Evolutionary conservation across 2,113 vertebrate genomes (phyloP).

Genomic region (Dolichotis patagonum): DNA sequence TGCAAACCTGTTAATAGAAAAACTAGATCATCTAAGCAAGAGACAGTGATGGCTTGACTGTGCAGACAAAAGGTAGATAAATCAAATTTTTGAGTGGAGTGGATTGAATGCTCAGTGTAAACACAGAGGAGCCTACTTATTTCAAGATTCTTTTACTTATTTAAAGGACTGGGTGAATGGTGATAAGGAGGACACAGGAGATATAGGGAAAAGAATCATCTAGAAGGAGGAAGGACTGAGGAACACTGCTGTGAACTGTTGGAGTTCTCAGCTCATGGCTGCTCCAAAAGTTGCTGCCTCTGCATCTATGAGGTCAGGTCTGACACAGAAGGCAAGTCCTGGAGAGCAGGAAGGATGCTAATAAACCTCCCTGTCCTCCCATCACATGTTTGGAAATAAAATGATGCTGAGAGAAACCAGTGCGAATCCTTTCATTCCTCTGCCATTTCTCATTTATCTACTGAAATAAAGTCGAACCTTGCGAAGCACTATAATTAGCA

Average conservation of each 20-base stretch:
- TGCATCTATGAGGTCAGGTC: not conserved
- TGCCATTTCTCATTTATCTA: not conserved
- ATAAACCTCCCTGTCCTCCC: not conserved
- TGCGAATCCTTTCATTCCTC: not conserved
- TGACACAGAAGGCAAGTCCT: too few relatives aligned
- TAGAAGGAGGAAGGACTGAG: not conserved
- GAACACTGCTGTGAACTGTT: not conserved
- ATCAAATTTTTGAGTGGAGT: not conserved
- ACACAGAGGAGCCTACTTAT: too few relatives aligned
- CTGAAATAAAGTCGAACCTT: not conserved
- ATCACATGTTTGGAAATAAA: not conserved
- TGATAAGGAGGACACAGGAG: not conserved
- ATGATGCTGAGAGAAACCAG: not conserved
- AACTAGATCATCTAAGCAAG: not conserved
- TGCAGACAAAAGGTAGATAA: rapidly evolving
- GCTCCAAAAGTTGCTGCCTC: not conserved
- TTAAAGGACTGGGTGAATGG: not conserved
- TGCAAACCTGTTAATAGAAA: not conserved
- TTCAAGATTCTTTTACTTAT: not conserved
- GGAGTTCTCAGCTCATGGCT: not conserved
- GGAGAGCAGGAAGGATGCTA: not conserved
- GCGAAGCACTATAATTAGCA: not conserved
- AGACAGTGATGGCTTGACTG: not conserved
- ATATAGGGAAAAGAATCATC: not conserved
- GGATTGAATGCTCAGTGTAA: not conserved